Conservation (phyloP, 35 echinoderm and acorn worm species). For the Eucidaris tribuloides region DNA sequence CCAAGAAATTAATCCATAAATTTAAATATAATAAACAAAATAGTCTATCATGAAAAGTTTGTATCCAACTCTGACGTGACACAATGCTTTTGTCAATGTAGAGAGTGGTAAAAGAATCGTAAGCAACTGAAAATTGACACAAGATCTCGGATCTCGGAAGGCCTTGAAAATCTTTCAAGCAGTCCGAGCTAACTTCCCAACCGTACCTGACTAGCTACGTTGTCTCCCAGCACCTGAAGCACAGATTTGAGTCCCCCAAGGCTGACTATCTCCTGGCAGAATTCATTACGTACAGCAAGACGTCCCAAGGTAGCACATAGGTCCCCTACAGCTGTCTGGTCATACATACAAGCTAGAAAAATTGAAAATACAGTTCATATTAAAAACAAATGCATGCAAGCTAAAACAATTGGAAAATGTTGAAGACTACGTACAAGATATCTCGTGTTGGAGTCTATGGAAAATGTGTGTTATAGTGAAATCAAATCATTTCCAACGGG, state of each 20-base stretch:
- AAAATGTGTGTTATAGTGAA: too few relatives aligned
- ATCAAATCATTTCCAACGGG: too few relatives aligned
- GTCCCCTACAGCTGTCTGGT: slow-evolving; percentile 49
- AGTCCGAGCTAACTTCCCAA: too few relatives aligned
- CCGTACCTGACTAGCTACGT: slow-evolving; percentile 74
- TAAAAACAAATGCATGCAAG: not conserved
- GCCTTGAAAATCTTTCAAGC: too few relatives aligned
- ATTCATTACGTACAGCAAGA: slow-evolving; percentile 85
- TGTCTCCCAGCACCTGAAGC: slow-evolving; percentile 50
- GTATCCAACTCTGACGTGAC: too few relatives aligned
- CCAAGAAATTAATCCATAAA: too few relatives aligned
- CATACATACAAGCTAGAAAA: slow-evolving; percentile 31
- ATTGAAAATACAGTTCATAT: not conserved
- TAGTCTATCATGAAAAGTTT: too few relatives aligned
- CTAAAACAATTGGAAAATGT: not conserved
- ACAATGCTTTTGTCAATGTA: too few relatives aligned
- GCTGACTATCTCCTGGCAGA: slow-evolving; percentile 88
- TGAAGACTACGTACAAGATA: not conserved
- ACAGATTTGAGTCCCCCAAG: slow-evolving; percentile 90
- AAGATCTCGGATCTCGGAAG: not conserved
- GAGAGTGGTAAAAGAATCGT: too few relatives aligned
- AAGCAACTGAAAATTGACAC: too few relatives aligned
- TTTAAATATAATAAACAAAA: too few relatives aligned
- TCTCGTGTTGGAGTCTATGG: too few relatives aligned
- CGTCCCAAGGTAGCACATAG: slow-evolving; percentile 63